Conservation (phyloP, 1,140 invertebrate genomes). For the Arion vulgaris region DNA sequence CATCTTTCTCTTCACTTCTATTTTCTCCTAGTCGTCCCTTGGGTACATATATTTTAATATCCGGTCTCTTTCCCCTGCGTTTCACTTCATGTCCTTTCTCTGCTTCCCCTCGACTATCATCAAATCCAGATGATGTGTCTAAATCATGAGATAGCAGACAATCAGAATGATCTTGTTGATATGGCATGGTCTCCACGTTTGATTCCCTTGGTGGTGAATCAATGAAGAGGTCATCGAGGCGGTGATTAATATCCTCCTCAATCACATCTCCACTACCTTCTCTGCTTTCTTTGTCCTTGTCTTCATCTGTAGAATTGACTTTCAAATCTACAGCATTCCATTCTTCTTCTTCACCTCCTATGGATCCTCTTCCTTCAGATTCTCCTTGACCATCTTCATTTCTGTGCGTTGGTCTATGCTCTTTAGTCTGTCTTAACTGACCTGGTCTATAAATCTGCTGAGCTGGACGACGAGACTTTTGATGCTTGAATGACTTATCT, state of each 20-base stretch:
- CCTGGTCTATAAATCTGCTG: conserved; percentile 57
- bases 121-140: background rate
- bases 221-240: conserved; percentile 26
- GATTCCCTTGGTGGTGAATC: conserved; percentile 39
- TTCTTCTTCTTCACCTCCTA: conserved; percentile 39
- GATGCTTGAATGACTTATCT: conserved; percentile 3
- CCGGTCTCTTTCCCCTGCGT: conserved; percentile 57
- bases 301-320: conserved; percentile 43
- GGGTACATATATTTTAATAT: conserved; percentile 67
- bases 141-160: background rate
- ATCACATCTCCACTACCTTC: conserved; percentile 53
- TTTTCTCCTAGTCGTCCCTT: conserved; percentile 52
- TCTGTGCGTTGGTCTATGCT: background rate
- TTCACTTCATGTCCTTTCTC: conserved; percentile 39
- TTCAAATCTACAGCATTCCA: conserved; percentile 46
- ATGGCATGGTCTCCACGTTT: background rate
- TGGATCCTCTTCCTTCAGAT: background rate
- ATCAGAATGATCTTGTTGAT: background rate
- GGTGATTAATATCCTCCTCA: conserved; percentile 14
- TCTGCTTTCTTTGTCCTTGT: conserved; percentile 48
- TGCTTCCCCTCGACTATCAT: conserved; percentile 6
- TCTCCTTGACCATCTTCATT: background rate
- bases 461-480: conserved; percentile 48
- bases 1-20: conserved; percentile 44
- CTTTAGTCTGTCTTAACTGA: conserved; percentile 39